phyloP scores from a whole-genome alignment of 2,113 vertebrate species.

The Erythrocebus patas region DNA sequence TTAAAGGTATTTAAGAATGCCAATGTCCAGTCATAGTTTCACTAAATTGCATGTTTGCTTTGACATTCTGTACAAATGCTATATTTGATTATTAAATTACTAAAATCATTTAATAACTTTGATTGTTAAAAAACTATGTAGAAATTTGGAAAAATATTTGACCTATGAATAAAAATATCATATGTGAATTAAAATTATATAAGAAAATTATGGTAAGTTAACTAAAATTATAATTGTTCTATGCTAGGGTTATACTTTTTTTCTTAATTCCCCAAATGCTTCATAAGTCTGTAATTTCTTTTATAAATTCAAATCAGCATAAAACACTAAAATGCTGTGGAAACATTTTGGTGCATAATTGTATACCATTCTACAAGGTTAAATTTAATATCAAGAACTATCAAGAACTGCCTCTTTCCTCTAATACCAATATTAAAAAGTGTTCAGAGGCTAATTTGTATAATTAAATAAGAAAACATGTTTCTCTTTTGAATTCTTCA shows the following conservation, averaged over 20 bases:
- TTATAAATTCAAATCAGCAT: not conserved
- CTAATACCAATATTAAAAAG: not conserved
- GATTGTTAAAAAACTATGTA: not conserved
- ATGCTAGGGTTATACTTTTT: not conserved
- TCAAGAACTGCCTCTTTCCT: not conserved
- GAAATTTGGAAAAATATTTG: not conserved
- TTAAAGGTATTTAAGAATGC: not conserved
- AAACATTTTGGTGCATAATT: not conserved
- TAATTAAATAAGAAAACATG: not conserved
- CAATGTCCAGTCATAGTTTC: slow-evolving; percentile 35
- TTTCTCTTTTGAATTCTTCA: slow-evolving; percentile 1
- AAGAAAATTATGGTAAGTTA: not conserved
- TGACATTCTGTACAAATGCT: slow-evolving; percentile 43
- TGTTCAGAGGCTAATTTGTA: not conserved
- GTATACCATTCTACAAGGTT: not conserved
- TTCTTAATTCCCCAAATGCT: not conserved
- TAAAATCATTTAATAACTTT: not conserved
- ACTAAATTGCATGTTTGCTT: slow-evolving; percentile 51
- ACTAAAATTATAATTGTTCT: not conserved
- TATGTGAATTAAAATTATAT: not conserved
- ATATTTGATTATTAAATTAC: not conserved
- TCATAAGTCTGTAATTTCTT: not conserved
- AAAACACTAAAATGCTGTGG: not conserved
- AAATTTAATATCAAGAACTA: not conserved
- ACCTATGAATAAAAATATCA: not conserved